Conservation (phyloP, 2,113 vertebrate genomes). For the Falco punctatus region DNA sequence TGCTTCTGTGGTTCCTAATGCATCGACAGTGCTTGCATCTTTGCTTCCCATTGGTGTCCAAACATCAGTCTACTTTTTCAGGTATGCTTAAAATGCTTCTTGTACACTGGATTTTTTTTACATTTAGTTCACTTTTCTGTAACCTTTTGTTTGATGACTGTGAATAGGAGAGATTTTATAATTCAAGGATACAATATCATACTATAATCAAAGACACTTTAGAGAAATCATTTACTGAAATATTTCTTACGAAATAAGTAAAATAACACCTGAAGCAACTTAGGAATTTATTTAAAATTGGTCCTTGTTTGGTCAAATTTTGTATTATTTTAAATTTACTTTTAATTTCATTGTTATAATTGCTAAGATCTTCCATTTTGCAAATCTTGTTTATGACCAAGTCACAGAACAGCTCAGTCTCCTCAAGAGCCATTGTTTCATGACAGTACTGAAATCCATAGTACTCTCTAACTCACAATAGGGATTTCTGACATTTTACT, state of each 20-base stretch:
- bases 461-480: background rate
- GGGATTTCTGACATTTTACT: background rate
- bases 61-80: background rate
- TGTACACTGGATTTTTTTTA: background rate
- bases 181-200: background rate
- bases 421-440: background rate
- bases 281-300: background rate
- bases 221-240: background rate
- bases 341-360: background rate
- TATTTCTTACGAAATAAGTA: background rate
- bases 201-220: background rate
- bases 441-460: background rate
- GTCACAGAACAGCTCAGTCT: background rate
- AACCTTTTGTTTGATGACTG: background rate
- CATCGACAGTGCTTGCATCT: fast-evolving
- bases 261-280: background rate
- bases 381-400: background rate
- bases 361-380: background rate
- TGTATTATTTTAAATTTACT: background rate
- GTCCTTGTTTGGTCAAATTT: background rate
- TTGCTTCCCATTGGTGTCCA: background rate
- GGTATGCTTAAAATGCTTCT: background rate
- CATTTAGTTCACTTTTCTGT: background rate
- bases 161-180: background rate
- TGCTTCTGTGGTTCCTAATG: background rate